Conservation (phyloP, 2,113 vertebrate species). For the Protobothrops flavoviridis region DNA sequence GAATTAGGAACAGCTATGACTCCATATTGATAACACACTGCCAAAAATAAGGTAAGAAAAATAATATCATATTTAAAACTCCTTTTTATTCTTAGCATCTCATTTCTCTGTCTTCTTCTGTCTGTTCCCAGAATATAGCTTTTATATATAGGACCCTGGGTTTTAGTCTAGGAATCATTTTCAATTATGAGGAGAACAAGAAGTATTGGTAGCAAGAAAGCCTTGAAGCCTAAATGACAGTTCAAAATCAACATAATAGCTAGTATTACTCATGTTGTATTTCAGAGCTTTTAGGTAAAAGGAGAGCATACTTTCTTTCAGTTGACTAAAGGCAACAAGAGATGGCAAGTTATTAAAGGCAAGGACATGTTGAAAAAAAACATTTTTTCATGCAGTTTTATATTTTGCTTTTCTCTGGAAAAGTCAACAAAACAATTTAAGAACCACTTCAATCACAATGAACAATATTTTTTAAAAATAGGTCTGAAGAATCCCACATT, state of each 20-base stretch:
- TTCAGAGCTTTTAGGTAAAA: conserved; percentile 16
- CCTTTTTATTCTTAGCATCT: background rate
- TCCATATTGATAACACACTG: background rate
- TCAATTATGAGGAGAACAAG: conserved; percentile 22
- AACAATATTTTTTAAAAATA: background rate
- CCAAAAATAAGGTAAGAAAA: background rate
- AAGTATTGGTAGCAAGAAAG: background rate
- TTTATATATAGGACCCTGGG: background rate
- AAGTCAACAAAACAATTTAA: background rate
- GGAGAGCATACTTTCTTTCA: background rate
- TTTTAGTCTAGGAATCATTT: conserved; percentile 23
- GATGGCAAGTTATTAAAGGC: conserved; percentile 10
- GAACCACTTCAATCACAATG: background rate
- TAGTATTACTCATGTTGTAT: background rate
- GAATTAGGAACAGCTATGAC: background rate
- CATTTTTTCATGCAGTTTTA: background rate
- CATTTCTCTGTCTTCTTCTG: background rate
- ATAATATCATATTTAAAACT: background rate
- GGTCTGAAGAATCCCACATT: background rate
- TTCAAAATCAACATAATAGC: conserved; percentile 8
- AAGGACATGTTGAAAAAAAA: background rate
- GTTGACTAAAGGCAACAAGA: background rate
- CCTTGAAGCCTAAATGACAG: conserved; percentile 11
- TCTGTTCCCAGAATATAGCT: conserved; percentile 1
- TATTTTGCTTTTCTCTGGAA: background rate